Evolutionary conservation across 2,113 vertebrate species (phyloP).

Genomic region (Eptesicus fuscus): DNA sequence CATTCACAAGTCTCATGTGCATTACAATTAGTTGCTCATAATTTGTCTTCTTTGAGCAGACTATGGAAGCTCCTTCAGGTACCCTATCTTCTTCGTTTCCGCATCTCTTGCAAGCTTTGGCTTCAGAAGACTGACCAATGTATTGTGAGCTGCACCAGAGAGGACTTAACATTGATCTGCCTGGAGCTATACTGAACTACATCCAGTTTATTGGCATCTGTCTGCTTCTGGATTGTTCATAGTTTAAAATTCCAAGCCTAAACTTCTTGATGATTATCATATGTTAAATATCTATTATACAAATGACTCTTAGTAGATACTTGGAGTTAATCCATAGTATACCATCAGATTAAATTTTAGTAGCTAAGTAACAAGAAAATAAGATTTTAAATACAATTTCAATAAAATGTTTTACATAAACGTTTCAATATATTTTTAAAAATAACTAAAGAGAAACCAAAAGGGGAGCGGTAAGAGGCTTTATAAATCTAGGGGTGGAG

Average conservation of each 20-base stretch:
- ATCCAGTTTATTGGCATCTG: conserved; percentile 6
- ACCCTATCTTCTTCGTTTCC: neutral
- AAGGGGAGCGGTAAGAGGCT: neutral
- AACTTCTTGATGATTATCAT: conserved; percentile 1
- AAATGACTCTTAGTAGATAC: conserved; percentile 23
- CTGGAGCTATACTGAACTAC: neutral
- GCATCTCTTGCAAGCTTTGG: neutral
- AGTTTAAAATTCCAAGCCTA: conserved; percentile 47
- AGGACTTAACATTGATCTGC: neutral
- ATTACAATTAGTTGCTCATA: conserved; percentile 9
- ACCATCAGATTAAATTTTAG: conserved; percentile 35
- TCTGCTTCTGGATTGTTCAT: neutral
- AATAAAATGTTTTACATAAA: neutral
- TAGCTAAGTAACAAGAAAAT: conserved; percentile 4
- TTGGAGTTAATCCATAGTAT: neutral
- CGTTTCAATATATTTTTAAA: neutral
- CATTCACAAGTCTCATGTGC: neutral
- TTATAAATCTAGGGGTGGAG: neutral
- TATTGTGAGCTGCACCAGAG: neutral
- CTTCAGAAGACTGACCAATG: neutral
- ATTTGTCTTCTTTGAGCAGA: neutral
- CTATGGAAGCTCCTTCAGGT: conserved; percentile 15
- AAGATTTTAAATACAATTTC: neutral
- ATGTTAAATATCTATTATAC: conserved; percentile 26
- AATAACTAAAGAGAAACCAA: neutral